Evolutionary conservation across 2,113 vertebrate genomes (phyloP).

Genomic region (Tylochromis polylepis): DNA sequence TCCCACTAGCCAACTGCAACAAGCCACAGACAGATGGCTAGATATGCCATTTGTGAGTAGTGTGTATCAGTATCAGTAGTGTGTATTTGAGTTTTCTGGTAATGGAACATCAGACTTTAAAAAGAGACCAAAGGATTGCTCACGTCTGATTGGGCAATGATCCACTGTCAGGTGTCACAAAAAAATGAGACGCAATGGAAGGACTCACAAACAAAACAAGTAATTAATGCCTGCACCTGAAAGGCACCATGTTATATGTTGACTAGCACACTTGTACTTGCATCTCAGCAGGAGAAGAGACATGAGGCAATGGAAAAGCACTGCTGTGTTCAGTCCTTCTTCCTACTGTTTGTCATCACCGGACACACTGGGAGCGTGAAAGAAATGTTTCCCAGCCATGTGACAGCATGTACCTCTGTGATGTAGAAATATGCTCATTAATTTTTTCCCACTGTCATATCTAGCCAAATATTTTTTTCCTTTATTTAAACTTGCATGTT

Average conservation of each 20-base stretch:
- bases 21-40: constrained; percentile 40
- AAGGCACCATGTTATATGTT: constrained; percentile 14
- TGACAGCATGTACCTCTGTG: constrained; percentile 30
- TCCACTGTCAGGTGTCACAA: background rate
- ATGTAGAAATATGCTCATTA: constrained; percentile 21
- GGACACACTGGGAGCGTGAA: constrained; percentile 19
- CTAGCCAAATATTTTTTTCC: background rate
- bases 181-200: background rate
- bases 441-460: constrained; percentile 1
- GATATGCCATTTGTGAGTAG: constrained; percentile 34
- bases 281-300: constrained; percentile 22
- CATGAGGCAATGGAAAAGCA: constrained; percentile 9
- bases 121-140: constrained; percentile 1
- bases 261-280: constrained; percentile 8
- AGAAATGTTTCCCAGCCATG: constrained; percentile 24
- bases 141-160: background rate
- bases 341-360: constrained; percentile 41
- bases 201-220: constrained; percentile 29
- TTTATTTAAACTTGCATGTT: constrained; percentile 18
- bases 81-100: constrained; percentile 27
- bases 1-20: background rate
- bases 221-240: constrained; percentile 40
- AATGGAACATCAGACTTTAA: constrained; percentile 1
- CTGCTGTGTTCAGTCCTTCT: background rate
- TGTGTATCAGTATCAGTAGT: background rate